Percentiles rank a stretch among this genome's conserved stretches.
Conservation (phyloP, 2,113 vertebrate genomes). For the Stomatorhinus ivindoensis region DNA sequence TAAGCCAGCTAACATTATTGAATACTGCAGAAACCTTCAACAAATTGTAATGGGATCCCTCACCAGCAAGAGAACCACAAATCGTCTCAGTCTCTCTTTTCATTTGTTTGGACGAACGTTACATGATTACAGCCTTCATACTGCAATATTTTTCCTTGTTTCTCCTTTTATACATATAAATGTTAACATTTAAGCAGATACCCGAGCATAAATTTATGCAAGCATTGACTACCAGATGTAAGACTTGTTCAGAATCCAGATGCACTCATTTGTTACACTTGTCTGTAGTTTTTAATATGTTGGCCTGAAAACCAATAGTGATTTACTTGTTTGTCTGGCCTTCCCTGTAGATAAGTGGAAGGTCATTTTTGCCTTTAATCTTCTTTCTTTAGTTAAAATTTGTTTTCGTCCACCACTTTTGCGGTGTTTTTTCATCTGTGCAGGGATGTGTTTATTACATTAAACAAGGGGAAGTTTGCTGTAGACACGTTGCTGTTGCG, state of each 20-base stretch:
- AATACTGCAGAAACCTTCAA: neutral
- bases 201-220: neutral
- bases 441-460: neutral
- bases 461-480: conserved; percentile 5
- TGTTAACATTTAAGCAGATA: neutral
- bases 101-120: neutral
- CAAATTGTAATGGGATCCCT: neutral
- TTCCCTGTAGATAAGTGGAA: neutral
- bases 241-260: conserved; percentile 3
- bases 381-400: neutral
- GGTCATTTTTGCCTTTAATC: neutral
- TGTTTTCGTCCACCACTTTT: conserved; percentile 1
- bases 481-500: neutral
- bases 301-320: conserved; percentile 25
- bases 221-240: neutral
- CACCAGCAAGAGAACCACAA: neutral
- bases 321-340: conserved; percentile 10
- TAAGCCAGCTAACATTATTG: neutral
- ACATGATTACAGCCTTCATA: neutral
- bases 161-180: neutral
- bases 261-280: conserved; percentile 3
- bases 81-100: neutral
- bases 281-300: conserved; percentile 14
- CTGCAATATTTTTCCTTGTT: neutral
- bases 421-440: neutral